Evolutionary conservation across 2,888 invertebrate genomes (phyloP), one percentile per base, ranked within the genome.

Genomic region (Ischnus inquisitorius): DNA sequence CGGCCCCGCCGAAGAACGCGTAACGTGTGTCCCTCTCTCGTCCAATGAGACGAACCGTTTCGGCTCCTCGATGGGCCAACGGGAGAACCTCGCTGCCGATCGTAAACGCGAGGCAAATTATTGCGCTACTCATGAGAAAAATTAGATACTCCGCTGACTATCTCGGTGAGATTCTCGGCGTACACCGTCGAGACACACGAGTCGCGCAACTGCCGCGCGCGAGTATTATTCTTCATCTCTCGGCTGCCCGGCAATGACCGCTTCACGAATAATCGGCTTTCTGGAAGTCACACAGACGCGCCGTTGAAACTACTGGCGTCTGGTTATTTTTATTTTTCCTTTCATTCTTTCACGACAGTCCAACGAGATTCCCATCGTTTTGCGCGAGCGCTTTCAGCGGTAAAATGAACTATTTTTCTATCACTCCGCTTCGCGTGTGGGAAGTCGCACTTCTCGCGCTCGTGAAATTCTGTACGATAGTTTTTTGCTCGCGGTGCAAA

Each of bases 101-200:
- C 84, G 74, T 80, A 84, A 86, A 86, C 82, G 79, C 82, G 79
- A 83, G 82, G 82, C 84, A 80, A 82, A 86, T 77, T 77, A 79
- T 82, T 81, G 51, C 71, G 67, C 79, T 68, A 54, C 60, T 82
- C 79, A 78, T 68, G 77, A 78, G 78, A 79, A 43, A 57, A 83
- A 39, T 43, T 48, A 68, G 43, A 68, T 25, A 68, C 39, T 39
- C 57, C 25, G 6, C 57, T 25, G 5, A 25, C 25, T n/a, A 3
- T n/a, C 46, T 14, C n/a, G 46, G 46, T 46, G 34, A 34, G 54
- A 19, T 60, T 60, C 57, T 60, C 57, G n/a, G n/a, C n/a, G 25
- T 28, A 60, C 57, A 60, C 57, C 57, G 12, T 22, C 57, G 25
- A 57, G 57, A 57, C 12, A 57, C 57, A 60, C 28, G n/a, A 5